Evolutionary conservation across 2,888 invertebrate species (phyloP), one percentile per base, ranked within the genome.

Genomic region (Halictus quadricinctus): DNA sequence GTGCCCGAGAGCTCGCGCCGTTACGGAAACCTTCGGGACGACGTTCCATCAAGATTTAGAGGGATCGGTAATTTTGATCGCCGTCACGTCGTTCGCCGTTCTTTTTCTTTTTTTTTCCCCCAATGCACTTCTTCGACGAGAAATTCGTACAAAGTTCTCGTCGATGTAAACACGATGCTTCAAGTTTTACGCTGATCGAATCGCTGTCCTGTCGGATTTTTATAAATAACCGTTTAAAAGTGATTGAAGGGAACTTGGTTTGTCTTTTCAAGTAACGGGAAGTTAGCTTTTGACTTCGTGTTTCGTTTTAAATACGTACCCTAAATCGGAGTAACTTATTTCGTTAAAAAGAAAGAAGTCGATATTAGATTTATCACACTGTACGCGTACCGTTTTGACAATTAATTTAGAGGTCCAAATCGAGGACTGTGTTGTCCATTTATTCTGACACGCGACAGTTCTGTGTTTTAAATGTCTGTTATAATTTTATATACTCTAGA

Each of bases 191-290:
- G 58, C 10, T 58, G 58, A n/a, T 58, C n/a, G 58, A 58, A 58
- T n/a, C 58, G 58, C 10, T 58, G n/a, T 12, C 58, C n/a, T 58
- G 58, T 58, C 58, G 58, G 12, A 4, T 58, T 58, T n/a, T n/a
- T n/a, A n/a, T 12, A n/a, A 58, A n/a, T 58, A 58, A 58, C 58
- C n/a, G 58, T 58, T 58, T 58, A 58, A 58, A n/a, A n/a, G n/a
- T 58, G 58, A 58, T 58, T 1, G 58, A 58, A 58, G n/a, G 58
- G 58, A 58, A 12, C 58, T 58, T 58, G 58, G 58, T 58, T 58
- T 58, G n/a, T 58, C 12, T 58, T n/a, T n/a, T 4, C 58, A 12
- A 12, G 1, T n/a, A n/a, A n/a, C 21, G 10, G 58, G 12, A 58
- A 58, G 58, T 58, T 58, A n/a, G 58, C n/a, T 12, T n/a, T n/a